These are phyloP conservation scores for Bradypus variegatus DNA, from an alignment of 2,797 vertebrate genomes.

Conservation along the genomic window DNA sequence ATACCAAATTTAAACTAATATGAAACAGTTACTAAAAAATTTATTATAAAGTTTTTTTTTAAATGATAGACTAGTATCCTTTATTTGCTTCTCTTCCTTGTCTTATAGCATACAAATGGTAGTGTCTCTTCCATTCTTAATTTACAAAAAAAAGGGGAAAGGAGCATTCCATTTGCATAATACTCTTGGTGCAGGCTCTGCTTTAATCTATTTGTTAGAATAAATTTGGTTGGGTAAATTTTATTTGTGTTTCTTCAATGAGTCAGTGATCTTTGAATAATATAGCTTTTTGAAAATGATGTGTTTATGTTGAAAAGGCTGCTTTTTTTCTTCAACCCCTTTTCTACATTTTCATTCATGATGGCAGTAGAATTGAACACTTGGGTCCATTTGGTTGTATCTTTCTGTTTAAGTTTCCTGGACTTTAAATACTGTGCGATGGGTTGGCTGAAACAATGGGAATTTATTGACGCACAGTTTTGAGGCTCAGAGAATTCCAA, in stretches of 20 bases:
- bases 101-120: not conserved
- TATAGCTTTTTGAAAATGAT: constrained; percentile 30
- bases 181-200: constrained; percentile 37
- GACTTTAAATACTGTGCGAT: too few species aligned
- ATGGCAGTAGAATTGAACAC: not conserved
- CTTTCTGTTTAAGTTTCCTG: not conserved
- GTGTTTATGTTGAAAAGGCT: not conserved
- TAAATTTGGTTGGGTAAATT: constrained; percentile 33
- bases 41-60: not conserved
- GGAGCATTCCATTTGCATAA: constrained; percentile 34
- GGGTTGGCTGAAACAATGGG: too few species aligned
- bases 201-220: constrained; percentile 37
- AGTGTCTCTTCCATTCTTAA: constrained; percentile 2
- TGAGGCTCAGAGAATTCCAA: too few species aligned
- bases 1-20: not conserved
- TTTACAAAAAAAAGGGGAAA: not conserved
- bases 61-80: not conserved
- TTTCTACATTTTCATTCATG: constrained; percentile 35
- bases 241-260: constrained; percentile 36
- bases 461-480: too few species aligned
- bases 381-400: not conserved
- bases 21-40: not conserved
- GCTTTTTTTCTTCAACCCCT: not conserved
- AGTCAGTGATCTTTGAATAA: constrained; percentile 38
- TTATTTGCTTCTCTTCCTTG: not conserved